A percentile compares a stretch with the other conserved stretches of the same genome.
Conservation (phyloP, 2,113 vertebrate genomes). For the Pristiophorus japonicus region DNA sequence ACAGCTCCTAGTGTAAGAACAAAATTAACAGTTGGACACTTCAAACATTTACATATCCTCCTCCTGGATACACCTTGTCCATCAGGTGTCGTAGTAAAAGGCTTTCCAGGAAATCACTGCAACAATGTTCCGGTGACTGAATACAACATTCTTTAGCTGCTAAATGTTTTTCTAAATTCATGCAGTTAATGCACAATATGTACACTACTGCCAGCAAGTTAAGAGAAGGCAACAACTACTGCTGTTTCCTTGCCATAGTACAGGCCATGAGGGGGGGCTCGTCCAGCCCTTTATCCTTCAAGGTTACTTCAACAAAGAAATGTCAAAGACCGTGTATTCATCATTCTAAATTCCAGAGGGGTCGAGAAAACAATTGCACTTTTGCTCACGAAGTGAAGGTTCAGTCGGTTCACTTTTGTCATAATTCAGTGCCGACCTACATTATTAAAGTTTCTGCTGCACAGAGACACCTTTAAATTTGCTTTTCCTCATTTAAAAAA, state of each 20-base stretch:
- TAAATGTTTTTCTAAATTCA: conserved; percentile 9
- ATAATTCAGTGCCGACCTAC: conserved; percentile 20
- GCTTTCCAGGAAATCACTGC: conserved; percentile 16
- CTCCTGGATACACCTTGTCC: neutral
- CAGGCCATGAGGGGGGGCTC: neutral
- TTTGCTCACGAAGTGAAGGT: conserved; percentile 32
- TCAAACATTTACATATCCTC: conserved; percentile 4
- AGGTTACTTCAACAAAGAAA: conserved; percentile 29
- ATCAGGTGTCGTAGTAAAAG: too few species aligned
- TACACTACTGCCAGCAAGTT: neutral
- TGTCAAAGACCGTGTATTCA: neutral
- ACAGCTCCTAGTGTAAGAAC: conserved; percentile 9
- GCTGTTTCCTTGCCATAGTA: neutral
- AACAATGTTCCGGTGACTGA: conserved; percentile 22
- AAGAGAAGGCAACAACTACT: conserved; percentile 12
- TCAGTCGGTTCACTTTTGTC: conserved; percentile 21
- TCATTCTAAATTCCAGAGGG: neutral
- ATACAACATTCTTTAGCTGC: conserved; percentile 33
- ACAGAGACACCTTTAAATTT: conserved; percentile 18
- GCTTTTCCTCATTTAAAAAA: neutral
- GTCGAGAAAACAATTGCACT: conserved; percentile 28
- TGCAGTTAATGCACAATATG: conserved; percentile 32
- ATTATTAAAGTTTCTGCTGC: conserved; percentile 22
- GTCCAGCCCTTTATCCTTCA: conserved; percentile 16
- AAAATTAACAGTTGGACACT: conserved; percentile 15